Percentiles rank a stretch among this genome's conserved stretches.
These are phyloP conservation scores for Rhinatrema bivittatum DNA, from an alignment of 2,797 vertebrate genomes.

Conservation along the genomic window DNA sequence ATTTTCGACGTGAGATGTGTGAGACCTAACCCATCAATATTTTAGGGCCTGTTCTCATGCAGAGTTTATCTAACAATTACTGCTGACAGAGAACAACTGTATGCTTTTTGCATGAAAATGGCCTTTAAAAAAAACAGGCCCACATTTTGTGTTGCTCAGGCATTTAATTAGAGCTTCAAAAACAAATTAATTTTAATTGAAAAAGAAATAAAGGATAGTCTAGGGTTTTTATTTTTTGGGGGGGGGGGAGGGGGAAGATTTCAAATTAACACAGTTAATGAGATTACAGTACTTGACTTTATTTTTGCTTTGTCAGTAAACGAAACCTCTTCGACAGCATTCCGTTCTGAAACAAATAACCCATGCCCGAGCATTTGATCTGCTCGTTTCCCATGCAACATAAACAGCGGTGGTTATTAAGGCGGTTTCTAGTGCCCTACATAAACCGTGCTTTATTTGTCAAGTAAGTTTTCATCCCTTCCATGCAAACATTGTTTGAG, in stretches of 20 bases:
- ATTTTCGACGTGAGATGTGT: too few species aligned
- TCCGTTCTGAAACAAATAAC: constrained; percentile 37
- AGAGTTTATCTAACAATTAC: not conserved
- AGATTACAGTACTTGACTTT: constrained; percentile 44
- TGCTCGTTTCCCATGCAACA: constrained; percentile 30
- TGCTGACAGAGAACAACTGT: constrained; percentile 6
- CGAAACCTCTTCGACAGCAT: constrained; percentile 26
- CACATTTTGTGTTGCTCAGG: constrained; percentile 27
- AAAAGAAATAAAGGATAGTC: constrained; percentile 45
- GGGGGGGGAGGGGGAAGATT: too few species aligned
- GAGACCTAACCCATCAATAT: too few species aligned
- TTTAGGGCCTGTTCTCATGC: too few species aligned
- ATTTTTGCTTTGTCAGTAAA: constrained; percentile 59
- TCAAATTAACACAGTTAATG: constrained; percentile 53
- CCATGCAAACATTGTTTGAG: constrained; percentile 23
- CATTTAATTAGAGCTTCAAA: constrained; percentile 55
- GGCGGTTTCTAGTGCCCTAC: constrained; percentile 25
- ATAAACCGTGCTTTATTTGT: constrained; percentile 30
- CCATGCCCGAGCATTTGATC: constrained; percentile 33
- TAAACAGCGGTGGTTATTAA: constrained; percentile 41
- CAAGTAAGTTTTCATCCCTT: constrained; percentile 40
- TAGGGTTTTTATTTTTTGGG: constrained; percentile 27
- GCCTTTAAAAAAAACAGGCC: constrained; percentile 10
- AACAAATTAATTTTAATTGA: constrained; percentile 55
- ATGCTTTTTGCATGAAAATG: constrained; percentile 4